phyloP scores from a whole-genome alignment of 1,140 invertebrate genomes.

The Ceratina australensis region DNA sequence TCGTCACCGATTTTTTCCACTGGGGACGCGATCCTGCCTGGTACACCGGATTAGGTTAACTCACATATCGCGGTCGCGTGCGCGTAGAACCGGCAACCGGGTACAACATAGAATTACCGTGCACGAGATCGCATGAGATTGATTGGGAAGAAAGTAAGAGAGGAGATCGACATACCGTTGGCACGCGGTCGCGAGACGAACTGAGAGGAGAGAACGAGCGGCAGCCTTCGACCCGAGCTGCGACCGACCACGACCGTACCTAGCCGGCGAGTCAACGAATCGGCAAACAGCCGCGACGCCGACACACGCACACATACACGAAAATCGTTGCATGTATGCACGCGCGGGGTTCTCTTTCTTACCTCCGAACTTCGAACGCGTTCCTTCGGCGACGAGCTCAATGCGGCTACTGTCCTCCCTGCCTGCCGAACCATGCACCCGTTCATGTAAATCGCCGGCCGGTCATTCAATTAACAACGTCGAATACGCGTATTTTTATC shows the following conservation, averaged over 20 bases:
- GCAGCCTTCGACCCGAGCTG: constrained; percentile 35
- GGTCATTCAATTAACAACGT: constrained; percentile 42
- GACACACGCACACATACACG: constrained; percentile 13
- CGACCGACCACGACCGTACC: constrained; percentile 8
- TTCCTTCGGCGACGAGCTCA: constrained; percentile 26
- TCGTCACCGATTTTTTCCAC: background rate
- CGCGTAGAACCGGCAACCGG: background rate
- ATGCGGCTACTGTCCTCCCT: constrained; percentile 45
- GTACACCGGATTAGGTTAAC: no score
- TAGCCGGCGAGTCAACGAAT: constrained; percentile 48
- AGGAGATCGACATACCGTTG: constrained; percentile 32
- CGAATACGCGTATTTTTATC: constrained; percentile 45
- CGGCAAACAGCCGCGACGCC: constrained; percentile 40
- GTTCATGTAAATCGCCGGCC: constrained; percentile 38
- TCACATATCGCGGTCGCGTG: no score
- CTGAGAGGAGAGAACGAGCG: constrained; percentile 43
- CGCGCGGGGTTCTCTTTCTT: no score
- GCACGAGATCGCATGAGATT: background rate
- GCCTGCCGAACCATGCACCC: background rate
- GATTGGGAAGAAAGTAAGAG: constrained; percentile 7
- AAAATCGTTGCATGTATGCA: background rate
- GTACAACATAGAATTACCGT: background rate
- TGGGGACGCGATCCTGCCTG: background rate
- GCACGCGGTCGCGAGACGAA: constrained; percentile 59
- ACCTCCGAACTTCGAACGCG: background rate